phyloP scores from a whole-genome alignment of 2,113 vertebrate species.

The Lepisosteus osseus region DNA sequence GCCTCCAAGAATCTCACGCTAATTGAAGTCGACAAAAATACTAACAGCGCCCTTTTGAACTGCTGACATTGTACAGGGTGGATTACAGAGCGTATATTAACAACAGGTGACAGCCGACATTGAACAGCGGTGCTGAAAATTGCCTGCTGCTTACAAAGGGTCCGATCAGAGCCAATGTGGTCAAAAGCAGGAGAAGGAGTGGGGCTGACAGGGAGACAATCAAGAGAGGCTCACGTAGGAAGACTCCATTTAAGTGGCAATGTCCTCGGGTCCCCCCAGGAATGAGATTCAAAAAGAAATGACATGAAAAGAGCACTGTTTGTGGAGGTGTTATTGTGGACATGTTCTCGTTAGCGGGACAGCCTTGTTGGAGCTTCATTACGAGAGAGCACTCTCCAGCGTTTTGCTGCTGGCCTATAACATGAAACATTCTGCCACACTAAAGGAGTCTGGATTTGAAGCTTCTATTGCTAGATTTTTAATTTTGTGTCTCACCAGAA shows the following conservation, averaged over 20 bases:
- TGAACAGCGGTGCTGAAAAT: slow-evolving; percentile 32
- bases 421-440: too few relatives aligned
- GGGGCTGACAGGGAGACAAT: not conserved
- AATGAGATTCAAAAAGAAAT: too few relatives aligned
- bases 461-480: too few relatives aligned
- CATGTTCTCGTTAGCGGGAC: too few relatives aligned
- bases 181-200: not conserved
- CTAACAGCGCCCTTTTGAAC: slow-evolving; percentile 84
- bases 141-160: slow-evolving; percentile 33
- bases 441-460: too few relatives aligned
- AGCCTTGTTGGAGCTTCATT: too few relatives aligned
- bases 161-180: slow-evolving; percentile 15
- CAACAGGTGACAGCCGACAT: slow-evolving; percentile 77
- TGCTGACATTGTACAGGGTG: slow-evolving; percentile 81
- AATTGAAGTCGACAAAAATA: slow-evolving; percentile 91
- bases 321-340: too few relatives aligned
- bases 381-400: too few relatives aligned
- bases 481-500: too few relatives aligned
- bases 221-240: not conserved
- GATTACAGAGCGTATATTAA: slow-evolving; percentile 84
- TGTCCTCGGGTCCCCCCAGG: too few relatives aligned
- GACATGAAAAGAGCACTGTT: too few relatives aligned
- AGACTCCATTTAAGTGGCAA: not conserved
- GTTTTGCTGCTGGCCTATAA: too few relatives aligned
- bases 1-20: slow-evolving; percentile 74